These are phyloP conservation scores for Drosophila prosaltans DNA, from an alignment of 1,140 invertebrate genomes.

Conservation along the genomic window DNA sequence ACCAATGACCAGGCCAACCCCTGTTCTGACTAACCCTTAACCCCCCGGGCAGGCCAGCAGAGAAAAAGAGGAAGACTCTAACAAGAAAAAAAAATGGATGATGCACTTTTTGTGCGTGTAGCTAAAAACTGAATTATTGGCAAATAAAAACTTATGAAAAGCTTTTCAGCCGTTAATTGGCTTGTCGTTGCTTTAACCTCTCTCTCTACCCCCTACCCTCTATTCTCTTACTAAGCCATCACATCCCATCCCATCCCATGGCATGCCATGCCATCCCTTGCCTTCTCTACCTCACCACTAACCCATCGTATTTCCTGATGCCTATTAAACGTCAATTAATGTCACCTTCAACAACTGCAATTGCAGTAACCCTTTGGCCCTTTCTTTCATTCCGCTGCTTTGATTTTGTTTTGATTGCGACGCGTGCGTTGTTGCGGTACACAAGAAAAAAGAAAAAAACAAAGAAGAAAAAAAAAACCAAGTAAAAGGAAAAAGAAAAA, in stretches of 20 bases:
- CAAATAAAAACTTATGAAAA: conserved; percentile 59
- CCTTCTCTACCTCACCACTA: not conserved
- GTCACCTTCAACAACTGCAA: conserved; percentile 76
- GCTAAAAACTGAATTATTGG: conserved; percentile 39
- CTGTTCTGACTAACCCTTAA: conserved; percentile 45
- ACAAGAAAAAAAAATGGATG: conserved; percentile 15
- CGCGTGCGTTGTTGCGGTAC: conserved; percentile 49
- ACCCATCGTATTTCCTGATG: conserved; percentile 31
- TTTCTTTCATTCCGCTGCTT: conserved; percentile 10
- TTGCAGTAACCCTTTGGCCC: conserved; percentile 39
- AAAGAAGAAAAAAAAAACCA: not conserved
- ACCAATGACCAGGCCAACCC: conserved; percentile 41
- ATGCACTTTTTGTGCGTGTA: conserved; percentile 58
- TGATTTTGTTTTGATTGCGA: conserved; percentile 72
- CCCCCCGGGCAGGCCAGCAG: conserved; percentile 40
- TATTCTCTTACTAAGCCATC: not conserved
- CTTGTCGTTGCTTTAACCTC: conserved; percentile 43
- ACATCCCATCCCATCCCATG: not conserved
- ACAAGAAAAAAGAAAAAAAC: not conserved
- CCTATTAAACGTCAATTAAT: conserved; percentile 78
- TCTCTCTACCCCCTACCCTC: not conserved
- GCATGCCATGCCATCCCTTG: too few relatives aligned
- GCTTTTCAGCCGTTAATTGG: conserved; percentile 68
- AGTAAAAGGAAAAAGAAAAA: conserved; percentile 16
- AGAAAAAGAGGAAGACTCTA: not conserved